Evolutionary conservation across 2,113 vertebrate species (phyloP), one percentile per base, ranked within the genome.

Genomic region (Sturnus vulgaris): DNA sequence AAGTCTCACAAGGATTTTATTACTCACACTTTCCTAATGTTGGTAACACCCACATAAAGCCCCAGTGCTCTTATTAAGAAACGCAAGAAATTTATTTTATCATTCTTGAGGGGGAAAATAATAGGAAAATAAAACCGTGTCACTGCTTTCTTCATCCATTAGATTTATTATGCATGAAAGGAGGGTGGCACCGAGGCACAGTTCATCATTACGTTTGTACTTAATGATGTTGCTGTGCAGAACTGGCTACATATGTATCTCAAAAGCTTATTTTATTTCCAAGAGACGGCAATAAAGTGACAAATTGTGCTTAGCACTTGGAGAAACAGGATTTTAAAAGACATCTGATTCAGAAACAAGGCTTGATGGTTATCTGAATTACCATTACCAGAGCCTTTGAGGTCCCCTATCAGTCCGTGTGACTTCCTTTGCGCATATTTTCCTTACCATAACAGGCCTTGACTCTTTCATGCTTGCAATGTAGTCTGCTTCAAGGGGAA

Each of bases 51-150:
- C 95, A 97, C 96, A 88, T 95, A 92, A 94, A 96, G 92, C 88
- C 96, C 96, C 76, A 78, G 92, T 60, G 53, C 53, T 91, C 77
- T 96, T 97, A 96, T 93, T 96, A 97, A 96, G 88, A 92, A 97
- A 95, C 81, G 66, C 81, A 82, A 95, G 60, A 97, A 94, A 97
- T 85, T 59, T 59, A 90, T 49, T 94, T 96, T 88, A 57, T 97
- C 90, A 96, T 91, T 95, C 90, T 97, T 96, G 27, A 60, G 65
- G 89, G 53, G 73, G 91, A 90, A 97, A 98, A 97, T 96, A 95
- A 97, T 94, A 89, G 90, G 96, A 97, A 97, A 93, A 68, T 86
- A 95, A 91, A 96, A 39, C 63, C 15, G 4, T 93, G 57, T 55
- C 86, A 44, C 69, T 73, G 61, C 72, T 89, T 95, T 88, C 82